phyloP scores from a whole-genome alignment of 2,888 invertebrate genomes.

The Hydrotaea diabolus region DNA sequence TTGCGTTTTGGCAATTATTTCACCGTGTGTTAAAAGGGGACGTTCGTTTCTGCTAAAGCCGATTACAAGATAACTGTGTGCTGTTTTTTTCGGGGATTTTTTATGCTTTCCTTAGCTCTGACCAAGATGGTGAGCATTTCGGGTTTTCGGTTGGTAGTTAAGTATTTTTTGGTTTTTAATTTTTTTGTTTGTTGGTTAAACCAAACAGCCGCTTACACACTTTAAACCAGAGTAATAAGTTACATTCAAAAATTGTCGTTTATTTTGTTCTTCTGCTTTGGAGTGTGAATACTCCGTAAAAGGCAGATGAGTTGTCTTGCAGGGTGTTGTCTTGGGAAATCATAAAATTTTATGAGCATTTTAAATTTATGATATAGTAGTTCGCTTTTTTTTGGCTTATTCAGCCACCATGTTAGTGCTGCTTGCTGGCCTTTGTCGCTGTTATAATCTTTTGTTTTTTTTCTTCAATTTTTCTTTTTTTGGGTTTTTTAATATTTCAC shows the following conservation, averaged over 20 bases:
- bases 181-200: too few species aligned
- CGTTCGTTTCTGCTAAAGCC: constrained; percentile 63
- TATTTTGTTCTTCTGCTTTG: neutral
- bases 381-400: neutral
- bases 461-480: too few species aligned
- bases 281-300: too few species aligned
- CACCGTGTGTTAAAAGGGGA: constrained; percentile 56
- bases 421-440: constrained; percentile 26
- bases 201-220: constrained; percentile 34
- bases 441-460: constrained; percentile 24
- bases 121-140: neutral
- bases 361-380: constrained; percentile 63
- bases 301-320: constrained; percentile 25
- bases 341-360: constrained; percentile 69
- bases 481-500: constrained; percentile 12
- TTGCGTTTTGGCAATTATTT: constrained; percentile 48
- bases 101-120: neutral
- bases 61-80: constrained; percentile 75
- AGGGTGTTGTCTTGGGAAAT: constrained; percentile 63
- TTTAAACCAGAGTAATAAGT: constrained; percentile 37
- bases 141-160: constrained; percentile 13
- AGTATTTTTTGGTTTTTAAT: constrained; percentile 27
- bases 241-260: constrained; percentile 58
- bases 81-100: constrained; percentile 30
- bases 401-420: neutral